Percentiles rank a stretch among this genome's conserved stretches.
These are phyloP conservation scores for Aviceda subcristata DNA, from an alignment of 2,113 vertebrate species.

Conservation along the genomic window DNA sequence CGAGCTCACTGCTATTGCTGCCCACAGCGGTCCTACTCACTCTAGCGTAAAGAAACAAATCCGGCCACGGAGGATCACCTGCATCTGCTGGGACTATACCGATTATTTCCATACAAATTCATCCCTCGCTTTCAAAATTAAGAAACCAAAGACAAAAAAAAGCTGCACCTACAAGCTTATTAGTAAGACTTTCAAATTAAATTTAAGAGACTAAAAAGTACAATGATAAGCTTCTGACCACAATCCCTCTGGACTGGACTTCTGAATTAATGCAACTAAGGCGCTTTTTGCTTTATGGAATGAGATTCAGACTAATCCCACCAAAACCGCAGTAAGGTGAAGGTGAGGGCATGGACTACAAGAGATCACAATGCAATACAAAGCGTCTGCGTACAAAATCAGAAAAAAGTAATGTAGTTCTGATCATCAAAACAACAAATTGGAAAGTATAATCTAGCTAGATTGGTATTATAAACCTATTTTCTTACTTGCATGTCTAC, in stretches of 20 bases:
- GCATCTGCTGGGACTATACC: neutral
- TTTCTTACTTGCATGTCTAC: neutral
- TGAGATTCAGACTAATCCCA: neutral
- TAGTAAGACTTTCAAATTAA: neutral
- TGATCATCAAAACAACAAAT: neutral
- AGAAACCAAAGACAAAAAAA: neutral
- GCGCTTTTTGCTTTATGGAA: neutral
- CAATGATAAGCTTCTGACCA: neutral
- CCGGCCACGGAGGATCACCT: neutral
- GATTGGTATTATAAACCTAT: neutral
- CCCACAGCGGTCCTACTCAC: neutral
- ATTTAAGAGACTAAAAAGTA: neutral
- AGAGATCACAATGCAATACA: neutral
- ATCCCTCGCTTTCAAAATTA: neutral
- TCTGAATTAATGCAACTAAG: conserved; percentile 12
- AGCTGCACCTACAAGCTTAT: neutral
- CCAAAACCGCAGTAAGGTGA: neutral
- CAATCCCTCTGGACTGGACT: neutral
- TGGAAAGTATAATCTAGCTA: neutral
- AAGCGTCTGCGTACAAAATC: neutral
- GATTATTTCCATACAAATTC: neutral
- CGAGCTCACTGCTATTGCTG: neutral
- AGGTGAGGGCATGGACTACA: neutral
- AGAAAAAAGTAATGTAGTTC: neutral
- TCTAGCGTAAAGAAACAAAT: conserved; percentile 2